Base-by-base conservation (phyloP, 2,888 invertebrate species). In the Abrostola tripartita region DNA sequence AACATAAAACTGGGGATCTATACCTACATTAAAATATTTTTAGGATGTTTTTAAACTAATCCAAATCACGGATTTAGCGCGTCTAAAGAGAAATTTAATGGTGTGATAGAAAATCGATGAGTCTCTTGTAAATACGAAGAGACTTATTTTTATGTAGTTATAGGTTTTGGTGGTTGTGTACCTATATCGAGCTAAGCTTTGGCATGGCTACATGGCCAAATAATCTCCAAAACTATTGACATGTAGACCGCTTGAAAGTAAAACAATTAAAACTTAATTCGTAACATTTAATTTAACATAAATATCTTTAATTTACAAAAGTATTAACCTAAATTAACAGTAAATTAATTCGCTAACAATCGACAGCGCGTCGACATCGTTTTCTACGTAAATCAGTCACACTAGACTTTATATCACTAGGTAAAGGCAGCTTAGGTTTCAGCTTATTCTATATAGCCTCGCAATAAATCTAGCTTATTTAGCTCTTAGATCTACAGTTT, bases 401-500 rank as follows among this genome's bases (percentile, higher is more conserved):
- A 68, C 71, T 62, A 56, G 62, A 76, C 65, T 71, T 76, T 52
- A 66, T 78, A 84, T 84, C 84, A 85, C 86, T 86, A 83, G 65
- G 70, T 75, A 80, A 76, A 77, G 79, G 71, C 73, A 79, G 78
- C 54, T 74, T 78, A 71, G 61, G 69, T 81, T 68, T 62, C 55
- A 61, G 61, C 72, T 70, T 74, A 65, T 53, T 62, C 62, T 68
- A 75, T 24, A 24, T 64, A 84, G 78, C 79, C 71, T 79, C 74
- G 38, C 52, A 24, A 24, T 66, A 14, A 54, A 58, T 61, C 49
- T 61, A 78, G 24, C 24, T 88, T 74, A 92, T 76, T 92, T 89
- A 68, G 90, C 84, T 82, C 92, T 86, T 68, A 93, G 81, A 78
- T 94, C 94, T 60, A 95, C 93, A 38, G 94, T 95, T 84, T 95